Conservation (phyloP, 2,113 vertebrate species). For the Trogon surrucura region DNA sequence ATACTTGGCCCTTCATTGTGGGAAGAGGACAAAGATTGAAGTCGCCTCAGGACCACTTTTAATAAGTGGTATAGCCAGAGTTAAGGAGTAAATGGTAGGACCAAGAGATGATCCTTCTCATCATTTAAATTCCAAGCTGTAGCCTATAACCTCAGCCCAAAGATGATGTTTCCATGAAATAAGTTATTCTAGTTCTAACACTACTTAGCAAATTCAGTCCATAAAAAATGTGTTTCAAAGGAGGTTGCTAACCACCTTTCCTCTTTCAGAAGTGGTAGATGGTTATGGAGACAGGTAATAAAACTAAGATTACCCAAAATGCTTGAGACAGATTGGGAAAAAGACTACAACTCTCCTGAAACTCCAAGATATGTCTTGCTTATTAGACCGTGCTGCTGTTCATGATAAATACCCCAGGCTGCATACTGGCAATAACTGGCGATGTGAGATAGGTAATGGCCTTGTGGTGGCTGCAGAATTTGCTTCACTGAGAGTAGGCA, state of each 20-base stretch:
- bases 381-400: neutral
- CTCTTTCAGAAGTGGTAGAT: neutral
- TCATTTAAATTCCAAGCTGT: neutral
- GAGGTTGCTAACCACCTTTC: neutral
- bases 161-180: neutral
- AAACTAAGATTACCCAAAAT: neutral
- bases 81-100: neutral
- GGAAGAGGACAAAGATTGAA: neutral
- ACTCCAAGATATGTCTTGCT: neutral
- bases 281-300: neutral
- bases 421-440: neutral
- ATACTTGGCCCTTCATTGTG: neutral
- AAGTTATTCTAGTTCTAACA: neutral
- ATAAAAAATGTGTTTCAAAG: neutral
- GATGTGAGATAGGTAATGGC: neutral
- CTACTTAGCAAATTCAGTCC: neutral
- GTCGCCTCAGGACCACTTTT: neutral
- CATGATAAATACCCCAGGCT: neutral
- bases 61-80: neutral
- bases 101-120: neutral
- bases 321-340: neutral
- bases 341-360: neutral
- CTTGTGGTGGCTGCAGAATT: neutral
- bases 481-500: neutral
- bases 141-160: neutral